Evolutionary conservation across 1,140 invertebrate species (phyloP).

Genomic region (Aleiodes sp.): DNA sequence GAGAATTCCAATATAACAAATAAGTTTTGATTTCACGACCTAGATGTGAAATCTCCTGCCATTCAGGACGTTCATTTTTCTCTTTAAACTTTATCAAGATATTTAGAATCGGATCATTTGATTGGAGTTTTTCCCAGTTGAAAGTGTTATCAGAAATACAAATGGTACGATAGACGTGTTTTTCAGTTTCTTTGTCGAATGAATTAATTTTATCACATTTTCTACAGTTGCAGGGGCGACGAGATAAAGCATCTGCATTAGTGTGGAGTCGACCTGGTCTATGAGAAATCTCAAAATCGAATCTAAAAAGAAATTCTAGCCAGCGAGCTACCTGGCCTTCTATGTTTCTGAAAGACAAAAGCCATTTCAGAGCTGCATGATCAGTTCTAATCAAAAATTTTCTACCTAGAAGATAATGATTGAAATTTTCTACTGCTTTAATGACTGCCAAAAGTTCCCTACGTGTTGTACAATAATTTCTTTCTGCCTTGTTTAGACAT

Average conservation of each 20-base stretch:
- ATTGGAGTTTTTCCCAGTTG: neutral
- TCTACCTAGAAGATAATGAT: slow-evolving; percentile 37
- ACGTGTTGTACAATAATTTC: slow-evolving; percentile 44
- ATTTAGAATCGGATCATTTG: slow-evolving; percentile 5
- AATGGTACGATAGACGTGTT: neutral
- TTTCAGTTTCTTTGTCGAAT: neutral
- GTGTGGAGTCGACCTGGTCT: slow-evolving; percentile 20
- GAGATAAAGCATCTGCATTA: slow-evolving; percentile 32
- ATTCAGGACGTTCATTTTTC: slow-evolving; percentile 16
- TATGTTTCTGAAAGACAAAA: slow-evolving; percentile 45
- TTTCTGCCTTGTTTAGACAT: slow-evolving; percentile 26
- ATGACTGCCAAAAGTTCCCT: slow-evolving; percentile 42
- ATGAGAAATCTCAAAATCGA: slow-evolving; percentile 27
- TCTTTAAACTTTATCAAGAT: slow-evolving; percentile 20
- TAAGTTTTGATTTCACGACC: slow-evolving; percentile 21
- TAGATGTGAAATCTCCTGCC: too few species aligned
- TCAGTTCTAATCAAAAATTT: slow-evolving; percentile 40
- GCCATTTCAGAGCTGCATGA: too few species aligned
- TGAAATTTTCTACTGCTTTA: slow-evolving; percentile 41
- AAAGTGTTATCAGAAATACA: neutral
- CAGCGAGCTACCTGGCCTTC: slow-evolving; percentile 44
- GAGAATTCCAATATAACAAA: slow-evolving; percentile 34
- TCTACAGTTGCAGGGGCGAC: slow-evolving; percentile 25
- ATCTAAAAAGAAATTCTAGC: slow-evolving; percentile 36
- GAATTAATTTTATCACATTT: neutral